Base-by-base conservation (phyloP, 2,797 vertebrate species). In the Erpetoichthys calabaricus region DNA sequence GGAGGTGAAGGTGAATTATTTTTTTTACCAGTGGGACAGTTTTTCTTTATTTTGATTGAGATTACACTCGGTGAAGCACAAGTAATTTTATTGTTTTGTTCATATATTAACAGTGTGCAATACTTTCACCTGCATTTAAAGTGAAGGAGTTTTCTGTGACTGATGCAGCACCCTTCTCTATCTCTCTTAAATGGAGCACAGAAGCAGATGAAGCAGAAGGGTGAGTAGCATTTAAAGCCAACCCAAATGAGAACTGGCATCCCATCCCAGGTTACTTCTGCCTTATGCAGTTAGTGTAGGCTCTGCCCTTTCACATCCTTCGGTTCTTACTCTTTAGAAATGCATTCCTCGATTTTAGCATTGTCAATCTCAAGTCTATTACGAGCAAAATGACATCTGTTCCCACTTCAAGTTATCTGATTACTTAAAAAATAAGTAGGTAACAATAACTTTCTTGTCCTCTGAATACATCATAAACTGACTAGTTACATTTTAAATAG, bases 121-220 rank as follows among this genome's bases (percentile, higher is more conserved):
- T 85, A 62, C 75, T 89, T 65, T 89, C 83, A 42, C 85, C 80
- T 45, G 82, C 82, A 51, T 87, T 86, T 71, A 85, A 83, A 80
- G 85, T 89, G 51, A 64, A 83, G 71, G 81, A 88, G 42, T 88
- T 89, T 64, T 81, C 82, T 5, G 77, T 89, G 66, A 85, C 81
- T 45, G 83, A 89, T 75, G 79, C 77, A 41, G 75, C 79, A 45
- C 79, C 82, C 3, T 86, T 85, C 60, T 72, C 86, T 58, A 81
- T 88, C 60, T 85, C 83, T 52, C 67, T 89, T 45, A 68, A 81
- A 56, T 86, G 87, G 83, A 84, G 68, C 62, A 78, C 76, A 0
- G 82, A 86, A 73, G 76, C 77, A 46, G 84, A 86, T 63, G 76
- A 86, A 57, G 67, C 77, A 10, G 83, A 82, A 68, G 82, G 81